Evolutionary conservation across 2,888 invertebrate species (phyloP).

Genomic region (Megalurothrips usitatus): DNA sequence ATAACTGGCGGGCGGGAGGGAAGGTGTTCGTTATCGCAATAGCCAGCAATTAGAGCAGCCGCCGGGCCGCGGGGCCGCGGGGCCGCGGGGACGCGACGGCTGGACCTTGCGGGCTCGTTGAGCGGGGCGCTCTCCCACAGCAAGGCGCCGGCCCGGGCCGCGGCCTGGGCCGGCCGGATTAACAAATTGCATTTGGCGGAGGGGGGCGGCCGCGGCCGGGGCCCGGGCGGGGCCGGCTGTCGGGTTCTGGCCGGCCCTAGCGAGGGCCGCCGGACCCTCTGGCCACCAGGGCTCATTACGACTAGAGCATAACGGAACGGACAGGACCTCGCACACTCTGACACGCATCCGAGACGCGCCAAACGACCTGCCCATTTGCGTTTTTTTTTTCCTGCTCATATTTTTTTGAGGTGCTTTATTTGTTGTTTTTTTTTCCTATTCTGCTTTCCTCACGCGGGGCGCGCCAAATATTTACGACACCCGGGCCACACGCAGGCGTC

Average conservation of each 20-base stretch:
- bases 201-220: background rate
- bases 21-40: slow-evolving; percentile 10
- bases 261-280: background rate
- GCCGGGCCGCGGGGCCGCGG: background rate
- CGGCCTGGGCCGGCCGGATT: background rate
- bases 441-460: too few species aligned
- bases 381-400: too few species aligned
- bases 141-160: background rate
- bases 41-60: background rate
- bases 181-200: background rate
- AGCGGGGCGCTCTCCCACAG: background rate
- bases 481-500: too few species aligned
- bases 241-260: background rate
- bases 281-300: background rate
- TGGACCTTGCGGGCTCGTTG: background rate
- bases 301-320: background rate
- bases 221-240: too few species aligned
- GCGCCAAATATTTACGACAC: too few species aligned
- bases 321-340: background rate
- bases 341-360: too few species aligned
- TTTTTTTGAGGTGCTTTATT: too few species aligned
- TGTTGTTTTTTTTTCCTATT: too few species aligned
- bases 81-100: background rate
- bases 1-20: background rate
- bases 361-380: too few species aligned